phyloP scores from a whole-genome alignment of 2,888 invertebrate species.

The Amiota communis region DNA sequence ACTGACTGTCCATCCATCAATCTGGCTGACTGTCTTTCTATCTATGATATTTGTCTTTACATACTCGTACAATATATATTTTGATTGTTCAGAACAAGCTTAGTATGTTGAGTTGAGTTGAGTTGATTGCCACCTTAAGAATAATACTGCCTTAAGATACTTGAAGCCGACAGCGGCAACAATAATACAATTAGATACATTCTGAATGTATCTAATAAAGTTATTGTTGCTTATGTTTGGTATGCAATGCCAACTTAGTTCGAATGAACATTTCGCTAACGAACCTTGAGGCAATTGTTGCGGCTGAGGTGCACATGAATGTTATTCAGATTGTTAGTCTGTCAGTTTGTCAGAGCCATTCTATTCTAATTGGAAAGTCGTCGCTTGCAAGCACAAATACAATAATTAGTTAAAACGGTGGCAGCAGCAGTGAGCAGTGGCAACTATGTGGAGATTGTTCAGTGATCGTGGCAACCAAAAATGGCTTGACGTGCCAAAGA shows the following conservation, averaged over 20 bases:
- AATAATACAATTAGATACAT: no score
- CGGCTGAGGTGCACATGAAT: no score
- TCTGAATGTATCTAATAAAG: no score
- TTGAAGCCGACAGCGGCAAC: no score
- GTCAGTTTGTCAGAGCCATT: conserved; percentile 36
- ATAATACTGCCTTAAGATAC: no score
- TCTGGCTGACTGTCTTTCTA: no score
- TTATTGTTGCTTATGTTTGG: conserved; percentile 31
- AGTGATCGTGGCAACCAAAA: conserved; percentile 47
- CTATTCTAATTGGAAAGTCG: conserved; percentile 58
- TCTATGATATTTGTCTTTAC: no score
- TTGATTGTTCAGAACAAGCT: no score
- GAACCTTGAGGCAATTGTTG: conserved; percentile 44
- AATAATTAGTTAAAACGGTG: conserved; percentile 28
- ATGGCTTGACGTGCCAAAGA: conserved; percentile 52
- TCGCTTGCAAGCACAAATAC: conserved; percentile 48
- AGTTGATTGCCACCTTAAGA: no score
- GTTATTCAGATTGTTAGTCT: neutral
- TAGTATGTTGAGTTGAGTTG: no score
- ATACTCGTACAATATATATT: no score
- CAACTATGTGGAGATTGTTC: conserved; percentile 5
- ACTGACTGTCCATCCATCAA: neutral
- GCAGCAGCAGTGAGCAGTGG: neutral
- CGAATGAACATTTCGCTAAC: conserved; percentile 41
- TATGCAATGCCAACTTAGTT: conserved; percentile 30